These are phyloP conservation scores for Cheilosia vulpina DNA, from an alignment of 2,888 invertebrate species.

Conservation along the genomic window DNA sequence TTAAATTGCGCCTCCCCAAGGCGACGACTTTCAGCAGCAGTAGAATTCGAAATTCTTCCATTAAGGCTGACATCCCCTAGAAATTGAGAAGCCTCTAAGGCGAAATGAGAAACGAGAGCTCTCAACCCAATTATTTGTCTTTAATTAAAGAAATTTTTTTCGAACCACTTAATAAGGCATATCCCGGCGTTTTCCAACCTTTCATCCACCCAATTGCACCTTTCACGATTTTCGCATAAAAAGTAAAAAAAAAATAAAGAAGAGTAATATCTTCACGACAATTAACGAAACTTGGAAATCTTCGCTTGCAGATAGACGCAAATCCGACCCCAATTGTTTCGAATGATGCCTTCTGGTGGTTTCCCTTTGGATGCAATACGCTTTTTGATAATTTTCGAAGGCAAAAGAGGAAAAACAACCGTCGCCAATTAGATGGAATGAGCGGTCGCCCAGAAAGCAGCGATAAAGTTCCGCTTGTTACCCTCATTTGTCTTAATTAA, in stretches of 20 bases:
- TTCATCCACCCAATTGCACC: background rate
- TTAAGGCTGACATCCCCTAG: too few species aligned
- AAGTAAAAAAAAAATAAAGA: background rate
- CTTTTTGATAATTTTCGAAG: background rate
- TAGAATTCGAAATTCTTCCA: too few species aligned
- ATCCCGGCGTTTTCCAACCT: background rate
- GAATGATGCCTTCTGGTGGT: conserved; percentile 23
- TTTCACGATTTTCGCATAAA: background rate
- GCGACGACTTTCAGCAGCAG: too few species aligned
- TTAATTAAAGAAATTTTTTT: too few species aligned
- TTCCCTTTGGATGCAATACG: conserved; percentile 23
- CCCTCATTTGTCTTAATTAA: conserved; percentile 34
- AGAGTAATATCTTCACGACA: background rate
- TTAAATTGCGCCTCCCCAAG: too few species aligned
- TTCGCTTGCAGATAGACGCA: conserved; percentile 4
- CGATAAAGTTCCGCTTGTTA: background rate
- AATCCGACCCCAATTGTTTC: conserved; percentile 42
- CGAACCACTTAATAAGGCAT: conserved; percentile 21
- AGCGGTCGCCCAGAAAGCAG: background rate
- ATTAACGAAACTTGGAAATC: conserved; percentile 8
- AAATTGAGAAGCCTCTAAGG: too few species aligned
- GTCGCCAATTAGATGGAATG: conserved; percentile 20
- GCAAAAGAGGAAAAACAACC: conserved; percentile 8
- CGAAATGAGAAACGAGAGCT: too few species aligned
- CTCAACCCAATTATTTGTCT: too few species aligned